Conservation (phyloP, 2,888 invertebrate genomes). For the Lochmaea capreae region DNA sequence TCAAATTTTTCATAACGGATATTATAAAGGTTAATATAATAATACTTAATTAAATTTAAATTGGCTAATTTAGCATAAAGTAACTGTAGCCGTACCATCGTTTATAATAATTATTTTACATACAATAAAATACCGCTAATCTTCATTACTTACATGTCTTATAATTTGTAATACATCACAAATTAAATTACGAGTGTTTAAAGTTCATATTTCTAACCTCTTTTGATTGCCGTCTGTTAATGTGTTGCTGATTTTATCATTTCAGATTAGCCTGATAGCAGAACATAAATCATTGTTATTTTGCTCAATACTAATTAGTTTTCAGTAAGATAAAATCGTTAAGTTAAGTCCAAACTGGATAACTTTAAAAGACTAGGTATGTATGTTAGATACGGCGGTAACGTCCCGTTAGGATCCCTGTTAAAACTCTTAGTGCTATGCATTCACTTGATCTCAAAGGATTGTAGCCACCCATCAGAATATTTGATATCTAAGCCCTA, state of each 20-base stretch:
- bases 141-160: not conserved
- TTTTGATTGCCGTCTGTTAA: not conserved
- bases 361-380: no score
- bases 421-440: no score
- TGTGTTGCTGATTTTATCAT: not conserved
- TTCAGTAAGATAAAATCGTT: no score
- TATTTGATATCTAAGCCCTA: no score
- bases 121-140: constrained; percentile 1
- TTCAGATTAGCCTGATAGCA: no score
- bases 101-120: constrained; percentile 1
- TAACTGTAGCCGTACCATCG: not conserved
- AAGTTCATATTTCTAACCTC: not conserved
- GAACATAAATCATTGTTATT: not conserved
- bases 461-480: no score
- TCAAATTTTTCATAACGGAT: no score
- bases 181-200: not conserved
- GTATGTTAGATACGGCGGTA: no score
- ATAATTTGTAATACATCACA: not conserved
- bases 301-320: not conserved
- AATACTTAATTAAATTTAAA: not conserved
- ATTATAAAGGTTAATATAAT: no score
- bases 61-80: not conserved
- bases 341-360: no score
- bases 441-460: no score
- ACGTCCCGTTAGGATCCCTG: no score